Conservation (phyloP, 2,113 vertebrate species). For the Halcyon malimbica region DNA sequence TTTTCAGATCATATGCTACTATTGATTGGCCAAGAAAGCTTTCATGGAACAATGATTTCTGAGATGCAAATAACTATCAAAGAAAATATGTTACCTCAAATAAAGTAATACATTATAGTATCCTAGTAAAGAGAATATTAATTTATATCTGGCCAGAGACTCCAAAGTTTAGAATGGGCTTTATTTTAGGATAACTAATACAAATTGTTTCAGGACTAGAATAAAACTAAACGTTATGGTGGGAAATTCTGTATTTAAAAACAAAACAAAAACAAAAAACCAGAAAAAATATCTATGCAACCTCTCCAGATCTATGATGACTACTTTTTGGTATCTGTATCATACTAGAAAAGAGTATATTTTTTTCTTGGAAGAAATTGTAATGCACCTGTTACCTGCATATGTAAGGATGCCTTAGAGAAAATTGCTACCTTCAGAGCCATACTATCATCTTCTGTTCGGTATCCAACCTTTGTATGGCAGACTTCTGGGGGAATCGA, state of each 20-base stretch:
- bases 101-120: not conserved
- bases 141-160: not conserved
- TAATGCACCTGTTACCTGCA: not conserved
- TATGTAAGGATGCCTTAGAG: not conserved
- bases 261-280: too few species aligned
- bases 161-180: not conserved
- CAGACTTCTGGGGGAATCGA: not conserved
- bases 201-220: not conserved
- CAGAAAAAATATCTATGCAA: not conserved
- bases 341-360: not conserved
- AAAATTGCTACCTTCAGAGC: not conserved
- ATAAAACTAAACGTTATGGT: fast-evolving
- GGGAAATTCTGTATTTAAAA: not conserved
- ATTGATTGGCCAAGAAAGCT: not conserved
- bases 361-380: not conserved
- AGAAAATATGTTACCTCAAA: not conserved
- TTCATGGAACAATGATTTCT: not conserved
- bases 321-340: not conserved
- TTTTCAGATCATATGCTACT: not conserved
- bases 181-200: not conserved
- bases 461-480: not conserved
- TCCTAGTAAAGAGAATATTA: not conserved
- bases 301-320: not conserved
- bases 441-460: not conserved
- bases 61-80: not conserved